Percentiles rank a stretch among this genome's conserved stretches.
phyloP scores from a whole-genome alignment of 2,797 vertebrate species.

The Picus viridis region DNA sequence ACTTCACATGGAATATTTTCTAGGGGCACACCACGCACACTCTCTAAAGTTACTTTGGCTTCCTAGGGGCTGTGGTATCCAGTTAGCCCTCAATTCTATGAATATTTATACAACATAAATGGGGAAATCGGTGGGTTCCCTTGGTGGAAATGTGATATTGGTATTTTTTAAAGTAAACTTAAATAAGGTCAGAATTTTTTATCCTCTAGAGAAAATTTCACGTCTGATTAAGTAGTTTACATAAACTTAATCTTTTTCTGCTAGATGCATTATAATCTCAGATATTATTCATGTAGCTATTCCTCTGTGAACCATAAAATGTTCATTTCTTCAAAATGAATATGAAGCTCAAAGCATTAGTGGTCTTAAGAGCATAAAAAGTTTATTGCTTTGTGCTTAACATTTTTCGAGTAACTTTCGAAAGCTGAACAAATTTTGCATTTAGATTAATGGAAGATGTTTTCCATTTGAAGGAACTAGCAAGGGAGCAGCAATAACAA shows the following conservation, averaged over 20 bases:
- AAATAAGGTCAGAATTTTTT: slow-evolving; percentile 83
- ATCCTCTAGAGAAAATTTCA: slow-evolving; percentile 83
- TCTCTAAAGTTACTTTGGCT: background rate
- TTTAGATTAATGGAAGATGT: slow-evolving; percentile 87
- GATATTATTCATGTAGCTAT: slow-evolving; percentile 86
- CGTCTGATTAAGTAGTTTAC: slow-evolving; percentile 87
- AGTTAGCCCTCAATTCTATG: slow-evolving; percentile 46
- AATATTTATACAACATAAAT: slow-evolving; percentile 72
- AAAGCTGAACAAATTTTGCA: slow-evolving; percentile 84
- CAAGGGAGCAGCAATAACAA: slow-evolving; percentile 79
- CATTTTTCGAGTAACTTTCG: slow-evolving; percentile 86
- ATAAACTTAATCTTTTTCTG: slow-evolving; percentile 85
- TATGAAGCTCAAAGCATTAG: slow-evolving; percentile 85
- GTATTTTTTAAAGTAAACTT: slow-evolving; percentile 79
- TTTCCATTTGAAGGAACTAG: slow-evolving; percentile 83
- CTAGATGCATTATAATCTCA: slow-evolving; percentile 84
- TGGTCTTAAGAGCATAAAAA: slow-evolving; percentile 86
- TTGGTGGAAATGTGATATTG: slow-evolving; percentile 71
- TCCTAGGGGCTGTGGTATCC: slow-evolving; percentile 30
- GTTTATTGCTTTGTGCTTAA: slow-evolving; percentile 86
- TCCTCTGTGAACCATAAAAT: slow-evolving; percentile 87
- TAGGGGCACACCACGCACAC: fast-evolving
- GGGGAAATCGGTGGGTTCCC: slow-evolving; percentile 63
- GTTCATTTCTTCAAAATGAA: slow-evolving; percentile 86
- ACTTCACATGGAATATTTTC: background rate